Evolutionary conservation across 2,113 vertebrate genomes (phyloP).

Genomic region (Hydrochoerus hydrochaeris): DNA sequence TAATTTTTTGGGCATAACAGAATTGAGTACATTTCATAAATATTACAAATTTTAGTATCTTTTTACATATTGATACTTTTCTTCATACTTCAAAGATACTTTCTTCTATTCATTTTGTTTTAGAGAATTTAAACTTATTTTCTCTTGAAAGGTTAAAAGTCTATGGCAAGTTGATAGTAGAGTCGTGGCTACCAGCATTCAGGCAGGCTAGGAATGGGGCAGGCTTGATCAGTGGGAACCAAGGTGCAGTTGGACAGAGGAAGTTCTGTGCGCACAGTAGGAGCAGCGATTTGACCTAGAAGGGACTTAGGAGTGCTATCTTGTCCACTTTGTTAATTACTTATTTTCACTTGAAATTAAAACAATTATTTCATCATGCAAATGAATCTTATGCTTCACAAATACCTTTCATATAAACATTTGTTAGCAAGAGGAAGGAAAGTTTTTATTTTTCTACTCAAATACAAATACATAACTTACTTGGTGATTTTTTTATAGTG

Average conservation of each 20-base stretch:
- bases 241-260: background rate
- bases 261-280: background rate
- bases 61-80: conserved; percentile 1
- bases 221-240: background rate
- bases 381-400: background rate
- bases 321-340: background rate
- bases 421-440: background rate
- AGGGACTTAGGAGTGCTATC: background rate
- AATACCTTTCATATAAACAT: background rate
- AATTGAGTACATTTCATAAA: background rate
- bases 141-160: background rate
- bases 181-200: no score
- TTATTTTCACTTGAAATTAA: conserved; percentile 39
- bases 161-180: background rate
- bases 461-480: background rate
- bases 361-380: conserved; percentile 21
- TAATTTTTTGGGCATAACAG: background rate
- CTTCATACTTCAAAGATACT: background rate
- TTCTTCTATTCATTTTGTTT: background rate
- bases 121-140: background rate
- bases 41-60: conserved; percentile 41
- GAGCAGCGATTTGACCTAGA: background rate
- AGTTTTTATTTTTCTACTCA: background rate
- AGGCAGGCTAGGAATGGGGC: background rate
- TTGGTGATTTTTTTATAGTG: background rate